phyloP scores from a whole-genome alignment of 1,140 invertebrate species.

The Leptinotarsa lineolata region DNA sequence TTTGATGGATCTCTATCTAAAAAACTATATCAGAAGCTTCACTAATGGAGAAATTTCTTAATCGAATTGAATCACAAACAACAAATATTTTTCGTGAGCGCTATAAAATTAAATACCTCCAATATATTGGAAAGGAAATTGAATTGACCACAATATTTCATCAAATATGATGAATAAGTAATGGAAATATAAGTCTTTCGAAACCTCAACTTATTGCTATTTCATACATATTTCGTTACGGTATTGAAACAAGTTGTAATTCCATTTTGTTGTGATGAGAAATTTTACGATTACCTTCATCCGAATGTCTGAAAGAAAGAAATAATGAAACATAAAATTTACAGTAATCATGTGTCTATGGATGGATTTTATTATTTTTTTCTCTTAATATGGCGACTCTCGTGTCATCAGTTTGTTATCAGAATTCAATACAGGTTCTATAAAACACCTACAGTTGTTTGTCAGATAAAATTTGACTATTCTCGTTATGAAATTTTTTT shows the following conservation, averaged over 20 bases:
- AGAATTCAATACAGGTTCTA: too few species aligned
- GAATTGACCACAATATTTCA: background rate
- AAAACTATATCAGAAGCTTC: background rate
- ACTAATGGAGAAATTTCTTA: background rate
- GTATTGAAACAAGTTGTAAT: background rate
- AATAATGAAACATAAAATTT: too few species aligned
- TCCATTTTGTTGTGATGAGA: background rate
- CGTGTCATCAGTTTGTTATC: too few species aligned
- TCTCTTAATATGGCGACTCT: too few species aligned
- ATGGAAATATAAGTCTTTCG: background rate
- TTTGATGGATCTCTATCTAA: background rate
- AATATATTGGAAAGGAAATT: background rate
- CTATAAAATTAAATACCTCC: background rate
- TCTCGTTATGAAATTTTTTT: too few species aligned
- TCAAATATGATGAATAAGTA: background rate
- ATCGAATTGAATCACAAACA: background rate
- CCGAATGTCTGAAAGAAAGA: background rate
- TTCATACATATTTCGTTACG: background rate
- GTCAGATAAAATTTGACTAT: too few species aligned
- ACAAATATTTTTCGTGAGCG: background rate
- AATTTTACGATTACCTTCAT: background rate
- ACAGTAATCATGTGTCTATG: too few species aligned
- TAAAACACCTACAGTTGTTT: too few species aligned
- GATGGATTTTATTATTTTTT: too few species aligned
- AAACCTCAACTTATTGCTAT: conserved; percentile 6